Percentiles rank a stretch among this genome's conserved stretches.
Conservation (phyloP, 2,797 vertebrate genomes). For the Cynodonichthys magdalenae region DNA sequence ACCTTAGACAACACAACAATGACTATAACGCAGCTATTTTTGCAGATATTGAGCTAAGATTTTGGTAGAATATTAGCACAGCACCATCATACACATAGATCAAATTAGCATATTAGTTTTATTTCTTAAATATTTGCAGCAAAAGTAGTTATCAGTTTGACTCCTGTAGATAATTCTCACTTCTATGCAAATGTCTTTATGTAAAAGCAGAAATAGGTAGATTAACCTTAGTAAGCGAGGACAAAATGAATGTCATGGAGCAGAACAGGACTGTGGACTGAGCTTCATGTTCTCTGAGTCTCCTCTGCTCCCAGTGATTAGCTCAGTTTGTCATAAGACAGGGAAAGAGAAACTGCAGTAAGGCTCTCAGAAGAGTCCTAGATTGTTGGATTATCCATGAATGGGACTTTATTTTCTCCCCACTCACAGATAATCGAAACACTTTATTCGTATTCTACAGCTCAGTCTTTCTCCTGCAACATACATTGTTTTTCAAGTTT, state of each 20-base stretch:
- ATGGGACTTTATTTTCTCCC: constrained; percentile 36
- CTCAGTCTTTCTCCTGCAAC: constrained; percentile 10
- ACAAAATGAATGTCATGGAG: constrained; percentile 1
- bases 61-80: too few species aligned
- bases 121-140: neutral
- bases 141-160: too few species aligned
- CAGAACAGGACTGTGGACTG: constrained; percentile 14
- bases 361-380: constrained; percentile 63
- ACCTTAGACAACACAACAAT: too few species aligned
- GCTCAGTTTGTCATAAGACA: constrained; percentile 67
- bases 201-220: neutral
- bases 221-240: neutral
- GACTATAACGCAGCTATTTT: too few species aligned
- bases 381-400: constrained; percentile 73
- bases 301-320: constrained; percentile 55
- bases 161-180: neutral
- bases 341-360: constrained; percentile 52
- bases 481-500: neutral
- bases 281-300: constrained; percentile 5
- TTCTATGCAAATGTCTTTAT: neutral
- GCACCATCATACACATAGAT: too few species aligned
- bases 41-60: too few species aligned
- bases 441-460: constrained; percentile 45
- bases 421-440: constrained; percentile 62
- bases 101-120: too few species aligned